Evolutionary conservation across 35 echinoderm and acorn worm genomes (phyloP).

Genomic region (Lytechinus pictus): DNA sequence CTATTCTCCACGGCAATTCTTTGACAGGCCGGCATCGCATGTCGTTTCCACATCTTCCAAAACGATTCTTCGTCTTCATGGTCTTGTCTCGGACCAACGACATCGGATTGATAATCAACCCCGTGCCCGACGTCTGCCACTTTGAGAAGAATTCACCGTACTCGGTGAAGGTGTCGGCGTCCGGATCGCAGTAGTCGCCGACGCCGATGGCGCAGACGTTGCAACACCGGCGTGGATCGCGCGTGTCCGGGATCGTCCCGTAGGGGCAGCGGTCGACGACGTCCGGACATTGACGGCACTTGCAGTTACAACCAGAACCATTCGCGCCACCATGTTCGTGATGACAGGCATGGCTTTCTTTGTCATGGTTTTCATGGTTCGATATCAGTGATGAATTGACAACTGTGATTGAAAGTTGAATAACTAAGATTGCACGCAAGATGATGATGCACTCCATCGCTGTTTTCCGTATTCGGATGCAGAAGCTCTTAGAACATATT

Average conservation of each 20-base stretch:
- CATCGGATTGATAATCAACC: background rate
- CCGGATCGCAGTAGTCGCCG: conserved; percentile 20
- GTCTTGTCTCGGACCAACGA: background rate
- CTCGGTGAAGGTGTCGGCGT: background rate
- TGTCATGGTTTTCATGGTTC: background rate
- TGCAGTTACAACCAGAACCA: background rate
- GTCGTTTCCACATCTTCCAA: background rate
- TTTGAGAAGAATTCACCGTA: background rate
- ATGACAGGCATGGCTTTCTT: background rate
- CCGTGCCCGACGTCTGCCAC: background rate
- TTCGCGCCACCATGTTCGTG: background rate
- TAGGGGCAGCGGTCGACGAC: background rate
- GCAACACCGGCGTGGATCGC: background rate
- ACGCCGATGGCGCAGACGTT: background rate
- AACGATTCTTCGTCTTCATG: background rate
- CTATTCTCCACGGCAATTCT: background rate
- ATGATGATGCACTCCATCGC: background rate
- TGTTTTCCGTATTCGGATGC: background rate
- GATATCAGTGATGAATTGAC: background rate
- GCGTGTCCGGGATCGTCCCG: background rate
- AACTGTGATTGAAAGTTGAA: background rate
- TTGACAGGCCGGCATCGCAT: background rate
- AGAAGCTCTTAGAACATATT: background rate
- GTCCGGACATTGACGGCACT: background rate
- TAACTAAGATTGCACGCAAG: background rate